Percentiles rank a stretch among this genome's conserved stretches.
phyloP scores from a whole-genome alignment of 2,113 vertebrate genomes.

The Peromyscus californicus region DNA sequence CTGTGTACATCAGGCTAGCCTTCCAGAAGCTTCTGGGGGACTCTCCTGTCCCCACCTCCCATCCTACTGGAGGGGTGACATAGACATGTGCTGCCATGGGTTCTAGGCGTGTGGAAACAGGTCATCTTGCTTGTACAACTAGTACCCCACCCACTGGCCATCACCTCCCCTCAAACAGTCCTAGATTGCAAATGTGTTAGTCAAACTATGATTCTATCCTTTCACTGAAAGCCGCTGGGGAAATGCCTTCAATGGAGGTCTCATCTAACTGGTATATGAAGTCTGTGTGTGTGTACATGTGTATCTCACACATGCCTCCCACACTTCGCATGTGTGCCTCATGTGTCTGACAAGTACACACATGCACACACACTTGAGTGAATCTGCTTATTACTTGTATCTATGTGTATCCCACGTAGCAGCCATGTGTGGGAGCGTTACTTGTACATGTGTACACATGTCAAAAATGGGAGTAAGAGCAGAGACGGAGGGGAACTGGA shows the following conservation, averaged over 20 bases:
- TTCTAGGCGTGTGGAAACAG: background rate
- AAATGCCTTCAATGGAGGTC: background rate
- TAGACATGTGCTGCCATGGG: background rate
- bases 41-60: background rate
- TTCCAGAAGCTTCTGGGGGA: background rate
- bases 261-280: background rate
- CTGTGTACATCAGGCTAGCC: background rate
- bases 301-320: accelerated
- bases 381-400: too few relatives aligned
- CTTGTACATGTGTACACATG: background rate
- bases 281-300: accelerated
- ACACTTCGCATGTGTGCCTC: too few relatives aligned
- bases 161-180: background rate
- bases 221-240: background rate
- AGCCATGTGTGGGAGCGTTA: background rate
- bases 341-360: background rate
- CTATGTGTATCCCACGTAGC: too few relatives aligned
- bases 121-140: background rate
- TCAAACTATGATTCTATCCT: background rate
- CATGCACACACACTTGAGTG: background rate
- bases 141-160: background rate
- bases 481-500: background rate
- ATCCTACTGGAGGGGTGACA: background rate
- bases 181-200: background rate
- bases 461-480: background rate